These are phyloP conservation scores for Strigamia transsilvanica DNA, from an alignment of 2,888 invertebrate genomes.

Conservation along the genomic window DNA sequence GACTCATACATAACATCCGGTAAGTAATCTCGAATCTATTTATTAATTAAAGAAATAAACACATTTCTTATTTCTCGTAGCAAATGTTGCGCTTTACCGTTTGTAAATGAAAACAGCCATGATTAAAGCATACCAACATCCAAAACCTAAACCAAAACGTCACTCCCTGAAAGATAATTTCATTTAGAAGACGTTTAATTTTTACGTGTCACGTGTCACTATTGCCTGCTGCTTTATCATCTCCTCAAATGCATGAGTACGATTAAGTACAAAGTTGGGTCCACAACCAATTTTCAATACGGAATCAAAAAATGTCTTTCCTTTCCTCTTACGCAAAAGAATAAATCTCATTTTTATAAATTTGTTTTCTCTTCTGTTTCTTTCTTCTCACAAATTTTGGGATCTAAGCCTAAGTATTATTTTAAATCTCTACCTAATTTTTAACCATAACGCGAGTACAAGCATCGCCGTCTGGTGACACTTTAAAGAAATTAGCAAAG, in stretches of 20 bases:
- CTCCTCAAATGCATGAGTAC: background rate
- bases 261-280: conserved; percentile 20
- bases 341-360: conserved; percentile 10
- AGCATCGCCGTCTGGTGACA: background rate
- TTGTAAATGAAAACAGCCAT: conserved; percentile 6
- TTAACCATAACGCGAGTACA: conserved; percentile 9
- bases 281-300: conserved; percentile 19
- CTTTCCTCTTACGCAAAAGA: background rate
- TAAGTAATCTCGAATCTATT: background rate
- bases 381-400: conserved; percentile 24
- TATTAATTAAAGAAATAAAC: background rate
- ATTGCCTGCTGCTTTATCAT: conserved; percentile 14
- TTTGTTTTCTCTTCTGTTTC: background rate
- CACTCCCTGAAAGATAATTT: background rate
- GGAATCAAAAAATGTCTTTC: background rate
- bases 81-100: background rate
- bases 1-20: background rate
- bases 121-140: background rate
- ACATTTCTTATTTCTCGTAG: background rate
- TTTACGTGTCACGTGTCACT: background rate
- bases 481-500: background rate
- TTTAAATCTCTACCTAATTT: background rate
- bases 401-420: background rate
- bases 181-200: background rate
- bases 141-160: conserved; percentile 25